Conservation (phyloP, 2,888 invertebrate genomes). For the Copidosoma aretas region DNA sequence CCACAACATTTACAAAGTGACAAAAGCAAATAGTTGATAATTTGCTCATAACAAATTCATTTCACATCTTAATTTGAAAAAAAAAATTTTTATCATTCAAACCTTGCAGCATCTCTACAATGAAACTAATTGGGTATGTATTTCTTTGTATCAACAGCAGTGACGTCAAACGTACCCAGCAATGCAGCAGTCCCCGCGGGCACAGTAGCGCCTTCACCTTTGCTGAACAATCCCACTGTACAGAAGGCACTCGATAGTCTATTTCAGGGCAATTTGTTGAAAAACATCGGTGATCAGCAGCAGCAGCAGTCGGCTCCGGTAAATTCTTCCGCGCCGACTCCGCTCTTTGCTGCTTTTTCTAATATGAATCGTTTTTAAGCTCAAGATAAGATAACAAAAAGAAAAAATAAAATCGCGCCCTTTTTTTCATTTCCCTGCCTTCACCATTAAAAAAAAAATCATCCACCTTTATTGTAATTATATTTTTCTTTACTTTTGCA, state of each 20-base stretch:
- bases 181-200: conserved; percentile 45
- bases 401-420: neutral
- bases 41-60: too few relatives aligned
- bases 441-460: neutral
- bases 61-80: too few relatives aligned
- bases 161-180: conserved; percentile 49
- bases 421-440: neutral
- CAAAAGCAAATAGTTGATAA: too few relatives aligned
- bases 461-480: neutral
- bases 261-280: conserved; percentile 68
- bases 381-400: neutral
- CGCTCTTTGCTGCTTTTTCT: conserved; percentile 60
- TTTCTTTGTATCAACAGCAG: conserved; percentile 48
- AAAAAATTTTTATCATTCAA: too few relatives aligned
- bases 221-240: conserved; percentile 80
- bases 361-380: conserved; percentile 59
- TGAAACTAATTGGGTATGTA: neutral
- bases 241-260: conserved; percentile 80
- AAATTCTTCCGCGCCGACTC: conserved; percentile 50
- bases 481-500: too few relatives aligned
- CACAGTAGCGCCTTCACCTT: conserved; percentile 63
- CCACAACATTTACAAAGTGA: too few relatives aligned
- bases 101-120: too few relatives aligned
- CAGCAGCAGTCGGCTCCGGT: conserved; percentile 45
- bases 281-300: conserved; percentile 59